These are phyloP conservation scores for Aurelia sp. DNA, from an alignment of 30 jellyfish, hydroid and myxozoan genomes.

Conservation along the genomic window DNA sequence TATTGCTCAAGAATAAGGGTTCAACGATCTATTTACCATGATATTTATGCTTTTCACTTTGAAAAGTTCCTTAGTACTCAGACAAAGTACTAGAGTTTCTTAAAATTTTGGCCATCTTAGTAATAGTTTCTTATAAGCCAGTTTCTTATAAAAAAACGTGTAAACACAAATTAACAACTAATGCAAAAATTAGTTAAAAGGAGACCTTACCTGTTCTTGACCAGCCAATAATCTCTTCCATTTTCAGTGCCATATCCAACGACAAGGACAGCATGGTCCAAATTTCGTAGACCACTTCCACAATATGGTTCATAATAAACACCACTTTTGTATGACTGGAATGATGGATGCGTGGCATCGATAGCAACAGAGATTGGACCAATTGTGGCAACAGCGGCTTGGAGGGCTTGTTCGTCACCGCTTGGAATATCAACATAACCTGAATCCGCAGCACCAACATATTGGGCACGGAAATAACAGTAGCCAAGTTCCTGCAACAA, in stretches of 20 bases:
- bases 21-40: too few relatives aligned
- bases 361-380: slow-evolving; percentile 99
- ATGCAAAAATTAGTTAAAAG: too few relatives aligned
- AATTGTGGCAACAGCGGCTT: slow-evolving; percentile 91
- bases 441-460: slow-evolving; percentile 77
- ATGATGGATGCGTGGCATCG: slow-evolving; percentile 96
- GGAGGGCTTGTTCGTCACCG: slow-evolving; percentile 94
- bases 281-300: slow-evolving; percentile 73
- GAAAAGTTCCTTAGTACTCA: too few relatives aligned
- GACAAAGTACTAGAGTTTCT: too few relatives aligned
- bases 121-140: too few relatives aligned
- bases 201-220: slow-evolving; percentile 86
- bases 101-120: too few relatives aligned
- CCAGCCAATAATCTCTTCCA: slow-evolving; percentile 95
- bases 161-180: too few relatives aligned
- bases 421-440: slow-evolving; percentile 92
- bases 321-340: slow-evolving; percentile 86
- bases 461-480: slow-evolving; percentile 87
- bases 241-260: slow-evolving; percentile 99
- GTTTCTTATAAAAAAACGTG: too few relatives aligned
- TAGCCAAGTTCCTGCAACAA: slow-evolving; percentile 86
- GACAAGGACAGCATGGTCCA: slow-evolving; percentile 98
- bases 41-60: too few relatives aligned
- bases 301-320: slow-evolving; percentile 95
- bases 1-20: too few relatives aligned